A percentile compares a stretch with the other conserved stretches of the same genome.
Conservation (phyloP, 35 echinoderm and acorn worm genomes). For the Ophiothrix spiculata region DNA sequence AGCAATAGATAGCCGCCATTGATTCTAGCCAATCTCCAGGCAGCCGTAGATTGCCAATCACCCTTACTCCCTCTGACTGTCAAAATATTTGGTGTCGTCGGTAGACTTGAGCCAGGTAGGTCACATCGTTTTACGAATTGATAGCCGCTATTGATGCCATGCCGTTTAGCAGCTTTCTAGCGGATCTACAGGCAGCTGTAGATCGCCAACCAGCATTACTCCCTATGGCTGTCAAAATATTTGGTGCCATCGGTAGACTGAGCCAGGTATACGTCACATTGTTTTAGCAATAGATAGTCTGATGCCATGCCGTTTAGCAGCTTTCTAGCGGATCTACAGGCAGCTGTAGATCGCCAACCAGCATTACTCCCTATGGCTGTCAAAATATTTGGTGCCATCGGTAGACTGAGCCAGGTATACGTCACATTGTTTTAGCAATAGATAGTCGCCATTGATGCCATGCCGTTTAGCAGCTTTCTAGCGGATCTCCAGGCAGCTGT, state of each 20-base stretch:
- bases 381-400: slow-evolving; percentile 95
- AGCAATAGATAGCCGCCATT: too few relatives aligned
- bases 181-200: slow-evolving; percentile 60
- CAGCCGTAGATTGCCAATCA: too few relatives aligned
- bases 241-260: slow-evolving; percentile 85
- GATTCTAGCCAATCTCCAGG: background rate
- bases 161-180: slow-evolving; percentile 52
- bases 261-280: too few relatives aligned
- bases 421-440: too few relatives aligned
- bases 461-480: slow-evolving; percentile 52
- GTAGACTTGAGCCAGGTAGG: background rate
- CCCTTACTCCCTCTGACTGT: too few relatives aligned
- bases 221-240: slow-evolving; percentile 84
- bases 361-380: slow-evolving; percentile 65
- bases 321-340: slow-evolving; percentile 61
- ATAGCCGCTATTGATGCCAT: slow-evolving; percentile 55
- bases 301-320: slow-evolving; percentile 50
- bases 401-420: slow-evolving; percentile 80
- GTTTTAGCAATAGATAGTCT: too few relatives aligned
- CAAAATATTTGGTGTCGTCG: too few relatives aligned
- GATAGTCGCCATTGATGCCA: slow-evolving; percentile 54
- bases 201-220: slow-evolving; percentile 66
- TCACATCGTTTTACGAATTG: too few relatives aligned
- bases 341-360: slow-evolving; percentile 62
- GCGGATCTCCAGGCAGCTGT: slow-evolving; percentile 60